phyloP scores from a whole-genome alignment of 2,797 vertebrate species.

The Propithecus deckenii region DNA sequence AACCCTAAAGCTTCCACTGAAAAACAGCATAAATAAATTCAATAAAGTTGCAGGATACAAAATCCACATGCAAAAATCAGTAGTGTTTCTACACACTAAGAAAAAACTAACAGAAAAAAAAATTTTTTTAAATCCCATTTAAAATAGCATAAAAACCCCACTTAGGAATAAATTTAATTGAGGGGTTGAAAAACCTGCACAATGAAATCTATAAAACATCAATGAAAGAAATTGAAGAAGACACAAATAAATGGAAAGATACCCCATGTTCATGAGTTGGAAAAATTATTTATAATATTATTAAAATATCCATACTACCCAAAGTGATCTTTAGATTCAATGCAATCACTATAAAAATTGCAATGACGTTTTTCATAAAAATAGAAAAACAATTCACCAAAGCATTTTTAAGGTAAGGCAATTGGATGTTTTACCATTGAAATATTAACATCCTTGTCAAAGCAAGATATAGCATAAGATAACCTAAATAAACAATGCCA shows the following conservation, averaged over 20 bases:
- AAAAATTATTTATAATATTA: neutral
- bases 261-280: neutral
- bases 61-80: neutral
- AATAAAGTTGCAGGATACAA: neutral
- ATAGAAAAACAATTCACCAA: neutral
- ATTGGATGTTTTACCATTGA: neutral
- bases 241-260: neutral
- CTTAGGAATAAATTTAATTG: neutral
- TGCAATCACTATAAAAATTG: neutral
- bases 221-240: neutral
- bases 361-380: neutral
- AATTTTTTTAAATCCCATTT: neutral
- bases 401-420: neutral
- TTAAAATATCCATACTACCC: neutral
- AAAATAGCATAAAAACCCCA: neutral
- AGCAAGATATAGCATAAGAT: neutral
- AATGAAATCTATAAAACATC: neutral
- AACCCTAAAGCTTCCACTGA: neutral
- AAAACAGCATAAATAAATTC: neutral
- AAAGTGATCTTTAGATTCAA: neutral
- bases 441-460: slow-evolving; percentile 22
- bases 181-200: neutral
- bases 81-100: neutral
- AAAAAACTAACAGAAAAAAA: neutral
- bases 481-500: neutral